phyloP scores from a whole-genome alignment of 2,113 vertebrate genomes.

The Triplophysa rosa region DNA sequence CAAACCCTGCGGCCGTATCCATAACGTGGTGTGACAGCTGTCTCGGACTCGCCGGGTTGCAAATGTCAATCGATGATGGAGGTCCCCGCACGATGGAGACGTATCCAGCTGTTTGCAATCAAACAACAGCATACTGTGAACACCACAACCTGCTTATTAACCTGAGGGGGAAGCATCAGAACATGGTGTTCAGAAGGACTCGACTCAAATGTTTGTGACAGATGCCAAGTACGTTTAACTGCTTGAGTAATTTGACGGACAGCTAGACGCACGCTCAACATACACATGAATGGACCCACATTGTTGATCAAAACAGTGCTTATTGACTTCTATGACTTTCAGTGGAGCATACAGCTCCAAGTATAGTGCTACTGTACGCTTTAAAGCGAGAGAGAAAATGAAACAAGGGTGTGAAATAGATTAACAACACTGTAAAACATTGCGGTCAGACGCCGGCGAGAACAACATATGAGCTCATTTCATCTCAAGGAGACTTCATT shows the following conservation, averaged over 20 bases:
- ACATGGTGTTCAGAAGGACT: slow-evolving; percentile 32
- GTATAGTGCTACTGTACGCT: background rate
- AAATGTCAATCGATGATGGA: slow-evolving; percentile 47
- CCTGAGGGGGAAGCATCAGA: slow-evolving; percentile 44
- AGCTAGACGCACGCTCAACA: background rate
- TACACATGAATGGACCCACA: background rate
- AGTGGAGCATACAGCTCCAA: background rate
- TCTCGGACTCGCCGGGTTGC: slow-evolving; percentile 27
- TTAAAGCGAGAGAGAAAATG: slow-evolving; percentile 3
- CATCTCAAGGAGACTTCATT: slow-evolving; percentile 35
- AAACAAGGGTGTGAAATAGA: slow-evolving; percentile 11
- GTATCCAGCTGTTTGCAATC: slow-evolving; percentile 30
- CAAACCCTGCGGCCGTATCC: slow-evolving; percentile 17
- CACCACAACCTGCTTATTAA: slow-evolving; percentile 45
- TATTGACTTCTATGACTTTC: background rate
- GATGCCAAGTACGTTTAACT: slow-evolving; percentile 33
- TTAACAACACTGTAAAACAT: slow-evolving; percentile 24
- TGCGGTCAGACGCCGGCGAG: background rate
- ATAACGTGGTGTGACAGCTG: slow-evolving; percentile 41
- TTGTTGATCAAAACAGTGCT: slow-evolving; percentile 28
- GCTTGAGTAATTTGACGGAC: slow-evolving; percentile 33
- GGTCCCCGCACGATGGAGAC: slow-evolving; percentile 3
- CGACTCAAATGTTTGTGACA: slow-evolving; percentile 41
- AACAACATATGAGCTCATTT: slow-evolving; percentile 12
- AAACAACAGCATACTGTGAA: slow-evolving; percentile 22